phyloP scores from a whole-genome alignment of 2,888 invertebrate genomes.

The Metacarcinus magister region DNA sequence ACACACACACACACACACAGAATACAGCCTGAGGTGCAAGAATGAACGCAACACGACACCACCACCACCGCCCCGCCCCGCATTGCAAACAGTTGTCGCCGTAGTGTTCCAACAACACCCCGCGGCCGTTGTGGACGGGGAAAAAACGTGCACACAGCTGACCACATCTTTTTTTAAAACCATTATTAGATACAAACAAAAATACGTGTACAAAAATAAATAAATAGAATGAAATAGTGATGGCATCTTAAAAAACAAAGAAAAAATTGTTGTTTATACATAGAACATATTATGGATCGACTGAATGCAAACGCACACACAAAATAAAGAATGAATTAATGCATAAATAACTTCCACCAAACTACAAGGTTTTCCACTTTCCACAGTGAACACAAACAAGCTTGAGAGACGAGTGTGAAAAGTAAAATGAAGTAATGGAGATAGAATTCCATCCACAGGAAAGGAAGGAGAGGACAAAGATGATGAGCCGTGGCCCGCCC shows the following conservation, averaged over 20 bases:
- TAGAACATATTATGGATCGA: not conserved
- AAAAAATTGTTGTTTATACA: not conserved
- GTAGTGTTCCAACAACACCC: not conserved
- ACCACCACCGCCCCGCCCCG: not conserved
- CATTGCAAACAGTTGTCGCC: not conserved
- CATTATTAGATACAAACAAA: too few relatives aligned
- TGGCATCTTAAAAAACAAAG: not conserved
- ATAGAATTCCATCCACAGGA: constrained; percentile 35
- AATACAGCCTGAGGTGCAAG: not conserved
- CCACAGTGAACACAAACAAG: not conserved
- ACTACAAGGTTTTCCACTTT: not conserved
- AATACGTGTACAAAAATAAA: too few relatives aligned
- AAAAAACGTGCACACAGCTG: not conserved
- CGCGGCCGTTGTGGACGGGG: not conserved
- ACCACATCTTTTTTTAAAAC: not conserved
- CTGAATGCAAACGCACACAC: not conserved
- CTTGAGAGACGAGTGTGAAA: not conserved
- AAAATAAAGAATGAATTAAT: not conserved
- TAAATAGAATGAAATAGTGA: not conserved
- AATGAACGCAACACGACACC: not conserved
- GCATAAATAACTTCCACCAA: not conserved
- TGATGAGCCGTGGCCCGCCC: constrained; percentile 28
- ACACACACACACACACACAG: not conserved
- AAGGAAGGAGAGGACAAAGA: constrained; percentile 42
- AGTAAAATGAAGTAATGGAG: constrained; percentile 18